Conservation (phyloP, 2,113 vertebrate genomes). For the Galbula dea region DNA sequence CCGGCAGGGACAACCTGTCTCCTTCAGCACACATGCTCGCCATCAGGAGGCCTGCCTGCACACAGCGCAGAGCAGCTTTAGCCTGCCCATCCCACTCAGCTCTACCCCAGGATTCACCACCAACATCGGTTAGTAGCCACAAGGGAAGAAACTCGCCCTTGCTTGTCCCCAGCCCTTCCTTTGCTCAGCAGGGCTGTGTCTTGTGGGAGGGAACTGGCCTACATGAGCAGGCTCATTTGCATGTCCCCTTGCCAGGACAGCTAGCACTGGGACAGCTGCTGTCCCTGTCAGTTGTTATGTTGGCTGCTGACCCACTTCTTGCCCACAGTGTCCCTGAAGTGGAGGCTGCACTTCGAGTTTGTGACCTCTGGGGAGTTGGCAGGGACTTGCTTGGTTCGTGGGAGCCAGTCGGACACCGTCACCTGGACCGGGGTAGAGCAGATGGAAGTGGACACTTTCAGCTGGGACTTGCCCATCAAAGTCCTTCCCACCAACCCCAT, state of each 20-base stretch:
- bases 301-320: background rate
- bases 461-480: slow-evolving; percentile 96
- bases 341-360: slow-evolving; percentile 86
- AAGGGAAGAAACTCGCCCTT: background rate
- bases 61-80: slow-evolving; percentile 92
- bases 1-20: slow-evolving; percentile 76
- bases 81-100: slow-evolving; percentile 90
- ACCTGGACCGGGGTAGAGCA: slow-evolving; percentile 89
- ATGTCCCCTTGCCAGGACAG: background rate
- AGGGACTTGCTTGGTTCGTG: slow-evolving; percentile 77
- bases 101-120: slow-evolving; percentile 94
- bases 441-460: slow-evolving; percentile 95
- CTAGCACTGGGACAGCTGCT: background rate
- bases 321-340: slow-evolving; percentile 56
- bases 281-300: background rate
- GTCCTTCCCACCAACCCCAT: slow-evolving; percentile 93
- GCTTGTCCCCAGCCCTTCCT: background rate
- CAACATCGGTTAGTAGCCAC: slow-evolving; percentile 80
- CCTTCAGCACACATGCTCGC: slow-evolving; percentile 85
- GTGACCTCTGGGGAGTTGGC: slow-evolving; percentile 86
- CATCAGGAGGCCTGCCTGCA: slow-evolving; percentile 97
- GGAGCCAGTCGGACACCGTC: slow-evolving; percentile 83
- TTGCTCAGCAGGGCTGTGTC: background rate
- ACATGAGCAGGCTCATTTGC: background rate
- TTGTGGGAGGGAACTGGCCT: background rate